Evolutionary conservation across 92 coral and sea anemone genomes (phyloP).

Genomic region (Zoanthus gigantus): DNA sequence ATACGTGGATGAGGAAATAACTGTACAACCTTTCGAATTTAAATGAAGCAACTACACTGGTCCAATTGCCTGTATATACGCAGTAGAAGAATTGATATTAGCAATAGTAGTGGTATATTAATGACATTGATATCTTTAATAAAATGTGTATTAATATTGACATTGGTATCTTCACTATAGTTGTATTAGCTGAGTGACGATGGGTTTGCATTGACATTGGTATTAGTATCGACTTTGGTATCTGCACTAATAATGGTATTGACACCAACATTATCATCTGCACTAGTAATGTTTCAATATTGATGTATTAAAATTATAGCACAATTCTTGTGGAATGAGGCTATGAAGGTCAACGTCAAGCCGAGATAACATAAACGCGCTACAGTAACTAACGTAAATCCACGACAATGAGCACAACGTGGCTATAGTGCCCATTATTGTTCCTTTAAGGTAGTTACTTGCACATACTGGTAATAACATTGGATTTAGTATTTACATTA

Average conservation of each 20-base stretch:
- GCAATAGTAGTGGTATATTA: background rate
- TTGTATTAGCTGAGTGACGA: background rate
- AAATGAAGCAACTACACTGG: constrained; percentile 81
- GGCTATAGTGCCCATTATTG: too few relatives aligned
- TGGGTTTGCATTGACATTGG: background rate
- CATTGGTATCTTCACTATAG: background rate
- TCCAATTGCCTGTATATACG: constrained; percentile 79
- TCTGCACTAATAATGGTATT: background rate
- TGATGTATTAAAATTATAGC: background rate
- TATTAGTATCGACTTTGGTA: background rate
- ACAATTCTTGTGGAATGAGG: too few relatives aligned
- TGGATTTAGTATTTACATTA: background rate
- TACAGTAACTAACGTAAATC: background rate
- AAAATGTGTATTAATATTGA: background rate
- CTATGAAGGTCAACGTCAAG: too few relatives aligned
- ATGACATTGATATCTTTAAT: background rate
- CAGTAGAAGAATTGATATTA: background rate
- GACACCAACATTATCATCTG: background rate
- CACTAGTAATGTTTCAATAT: background rate
- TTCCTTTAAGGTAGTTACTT: too few relatives aligned
- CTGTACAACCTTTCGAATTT: constrained; percentile 93
- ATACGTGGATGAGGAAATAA: constrained; percentile 94
- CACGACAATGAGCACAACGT: background rate
- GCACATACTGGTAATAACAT: too few relatives aligned
- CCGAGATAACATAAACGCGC: too few relatives aligned